Percentiles rank a stretch among this genome's conserved stretches.
These are phyloP conservation scores for Pempheris klunzingeri DNA, from an alignment of 2,797 vertebrate species.

Conservation along the genomic window DNA sequence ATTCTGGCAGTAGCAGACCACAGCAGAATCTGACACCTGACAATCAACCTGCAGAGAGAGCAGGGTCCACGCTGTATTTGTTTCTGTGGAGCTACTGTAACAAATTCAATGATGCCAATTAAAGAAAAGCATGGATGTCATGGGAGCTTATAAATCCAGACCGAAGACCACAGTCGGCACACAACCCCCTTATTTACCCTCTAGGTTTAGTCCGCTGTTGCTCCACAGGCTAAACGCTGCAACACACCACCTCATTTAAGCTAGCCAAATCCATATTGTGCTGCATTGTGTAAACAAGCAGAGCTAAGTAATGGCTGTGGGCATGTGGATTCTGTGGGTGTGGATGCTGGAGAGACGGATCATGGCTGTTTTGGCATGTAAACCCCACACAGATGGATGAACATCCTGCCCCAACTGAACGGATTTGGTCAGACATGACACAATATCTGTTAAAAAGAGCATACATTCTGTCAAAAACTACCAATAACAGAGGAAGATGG, in stretches of 20 bases:
- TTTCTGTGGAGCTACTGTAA: slow-evolving; percentile 25
- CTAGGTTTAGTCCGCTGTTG: slow-evolving; percentile 21
- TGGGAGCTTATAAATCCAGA: slow-evolving; percentile 39
- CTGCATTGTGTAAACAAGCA: slow-evolving; percentile 51
- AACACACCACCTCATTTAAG: slow-evolving; percentile 43
- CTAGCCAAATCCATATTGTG: slow-evolving; percentile 51
- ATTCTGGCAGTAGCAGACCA: slow-evolving; percentile 39
- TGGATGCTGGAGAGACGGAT: slow-evolving; percentile 53
- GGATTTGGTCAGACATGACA: slow-evolving; percentile 62
- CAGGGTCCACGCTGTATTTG: slow-evolving; percentile 14
- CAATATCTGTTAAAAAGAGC: slow-evolving; percentile 44
- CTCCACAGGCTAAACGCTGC: slow-evolving; percentile 30
- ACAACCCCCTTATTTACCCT: slow-evolving; percentile 27
- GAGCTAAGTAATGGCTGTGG: slow-evolving; percentile 49
- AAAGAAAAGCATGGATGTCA: slow-evolving; percentile 40
- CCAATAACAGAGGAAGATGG: background rate
- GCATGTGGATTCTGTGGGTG: slow-evolving; percentile 50
- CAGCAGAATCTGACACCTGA: slow-evolving; percentile 52
- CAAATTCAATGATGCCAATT: slow-evolving; percentile 56
- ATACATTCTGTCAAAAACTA: slow-evolving; percentile 26
- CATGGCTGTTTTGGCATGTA: slow-evolving; percentile 62
- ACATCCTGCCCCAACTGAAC: slow-evolving; percentile 55
- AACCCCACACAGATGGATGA: slow-evolving; percentile 67
- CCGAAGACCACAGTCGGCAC: slow-evolving; percentile 13
- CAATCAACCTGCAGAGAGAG: slow-evolving; percentile 40